phyloP scores from a whole-genome alignment of 2,888 invertebrate genomes.

The Fissipunctia ypsillon region DNA sequence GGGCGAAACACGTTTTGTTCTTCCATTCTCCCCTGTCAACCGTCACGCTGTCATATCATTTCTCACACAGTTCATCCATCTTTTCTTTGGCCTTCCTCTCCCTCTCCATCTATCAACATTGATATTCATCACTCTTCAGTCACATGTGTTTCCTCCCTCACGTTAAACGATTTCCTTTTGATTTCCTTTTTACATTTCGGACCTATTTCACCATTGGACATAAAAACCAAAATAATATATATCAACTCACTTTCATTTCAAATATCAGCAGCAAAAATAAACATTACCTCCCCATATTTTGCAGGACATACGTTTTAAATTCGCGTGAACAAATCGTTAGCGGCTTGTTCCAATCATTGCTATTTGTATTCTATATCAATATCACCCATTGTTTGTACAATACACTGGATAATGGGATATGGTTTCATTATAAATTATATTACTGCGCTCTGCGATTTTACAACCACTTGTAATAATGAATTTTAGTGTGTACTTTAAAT shows the following conservation, averaged over 20 bases:
- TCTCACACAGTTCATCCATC: too few relatives aligned
- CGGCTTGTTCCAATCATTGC: conserved; percentile 30
- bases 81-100: too few relatives aligned
- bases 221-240: too few relatives aligned
- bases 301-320: conserved; percentile 4
- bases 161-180: too few relatives aligned
- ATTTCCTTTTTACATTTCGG: too few relatives aligned
- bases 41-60: too few relatives aligned
- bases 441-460: conserved; percentile 23
- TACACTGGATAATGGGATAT: conserved; percentile 15
- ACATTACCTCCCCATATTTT: neutral
- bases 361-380: conserved; percentile 40
- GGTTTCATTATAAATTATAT: conserved; percentile 41
- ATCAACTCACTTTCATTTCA: neutral
- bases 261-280: conserved; percentile 8
- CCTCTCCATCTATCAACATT: too few relatives aligned
- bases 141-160: too few relatives aligned
- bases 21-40: too few relatives aligned
- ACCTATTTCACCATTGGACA: too few relatives aligned
- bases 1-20: too few relatives aligned
- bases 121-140: too few relatives aligned
- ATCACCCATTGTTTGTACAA: conserved; percentile 26
- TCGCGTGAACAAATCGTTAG: conserved; percentile 17
- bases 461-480: conserved; percentile 23
- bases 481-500: conserved; percentile 18